phyloP scores from a whole-genome alignment of 2,888 invertebrate genomes.

The Eudasyphora cyanicolor region DNA sequence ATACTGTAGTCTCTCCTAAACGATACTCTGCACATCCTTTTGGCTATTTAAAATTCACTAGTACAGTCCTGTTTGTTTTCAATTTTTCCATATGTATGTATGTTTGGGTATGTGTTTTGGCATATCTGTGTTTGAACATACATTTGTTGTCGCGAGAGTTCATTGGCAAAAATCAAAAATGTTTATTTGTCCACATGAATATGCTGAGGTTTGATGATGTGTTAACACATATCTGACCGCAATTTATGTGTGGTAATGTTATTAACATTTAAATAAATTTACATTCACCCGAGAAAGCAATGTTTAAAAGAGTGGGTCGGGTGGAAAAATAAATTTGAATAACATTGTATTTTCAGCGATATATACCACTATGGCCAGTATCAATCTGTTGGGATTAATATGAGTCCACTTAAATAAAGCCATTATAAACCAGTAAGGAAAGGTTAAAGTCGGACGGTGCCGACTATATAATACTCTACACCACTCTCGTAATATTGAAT shows the following conservation, averaged over 20 bases:
- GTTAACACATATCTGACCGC: constrained; percentile 36
- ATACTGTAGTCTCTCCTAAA: background rate
- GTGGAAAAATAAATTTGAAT: no score
- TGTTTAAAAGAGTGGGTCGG: no score
- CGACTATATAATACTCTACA: no score
- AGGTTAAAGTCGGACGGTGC: no score
- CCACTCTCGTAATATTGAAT: no score
- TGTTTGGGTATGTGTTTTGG: background rate
- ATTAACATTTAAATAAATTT: constrained; percentile 24
- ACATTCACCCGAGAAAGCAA: background rate
- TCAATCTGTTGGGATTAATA: no score
- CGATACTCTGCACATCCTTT: background rate
- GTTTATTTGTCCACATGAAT: constrained; percentile 8
- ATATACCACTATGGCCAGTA: no score
- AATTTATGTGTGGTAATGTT: constrained; percentile 27
- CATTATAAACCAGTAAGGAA: no score
- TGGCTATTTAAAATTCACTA: background rate
- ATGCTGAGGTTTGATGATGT: constrained; percentile 25
- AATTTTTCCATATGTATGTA: no score
- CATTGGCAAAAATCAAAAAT: constrained; percentile 9
- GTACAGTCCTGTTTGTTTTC: no score
- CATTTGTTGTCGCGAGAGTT: background rate
- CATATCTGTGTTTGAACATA: background rate
- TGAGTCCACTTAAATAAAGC: no score
- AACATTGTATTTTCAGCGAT: no score